Evolutionary conservation across 2,888 invertebrate species (phyloP).

Genomic region (Drosophila tanythrix): DNA sequence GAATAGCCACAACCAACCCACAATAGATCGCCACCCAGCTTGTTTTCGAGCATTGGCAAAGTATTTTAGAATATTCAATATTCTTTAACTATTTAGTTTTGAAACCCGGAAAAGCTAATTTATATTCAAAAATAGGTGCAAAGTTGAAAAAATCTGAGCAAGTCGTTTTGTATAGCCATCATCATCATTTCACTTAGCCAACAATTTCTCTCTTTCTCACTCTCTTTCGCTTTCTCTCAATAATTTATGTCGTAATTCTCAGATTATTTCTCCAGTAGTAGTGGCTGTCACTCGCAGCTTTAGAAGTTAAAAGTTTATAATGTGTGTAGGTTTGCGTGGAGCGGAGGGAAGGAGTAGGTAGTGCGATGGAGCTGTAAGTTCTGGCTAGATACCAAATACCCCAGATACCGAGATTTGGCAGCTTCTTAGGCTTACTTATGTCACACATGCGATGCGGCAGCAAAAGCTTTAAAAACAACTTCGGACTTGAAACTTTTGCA

Average conservation of each 20-base stretch:
- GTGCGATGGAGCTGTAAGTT: conserved; percentile 44
- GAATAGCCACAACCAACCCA: neutral
- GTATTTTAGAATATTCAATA: neutral
- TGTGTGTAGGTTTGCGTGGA: neutral
- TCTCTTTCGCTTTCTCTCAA: no score
- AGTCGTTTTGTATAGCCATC: neutral
- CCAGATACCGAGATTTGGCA: conserved; percentile 39
- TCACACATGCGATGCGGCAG: conserved; percentile 66
- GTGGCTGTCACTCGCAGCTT: conserved; percentile 31
- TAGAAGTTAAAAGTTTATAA: conserved; percentile 25
- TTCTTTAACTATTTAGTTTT: neutral
- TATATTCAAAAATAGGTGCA: neutral
- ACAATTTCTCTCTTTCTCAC: neutral
- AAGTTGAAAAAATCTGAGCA: neutral
- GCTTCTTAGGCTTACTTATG: conserved; percentile 74
- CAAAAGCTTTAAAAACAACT: conserved; percentile 50
- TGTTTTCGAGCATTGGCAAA: neutral
- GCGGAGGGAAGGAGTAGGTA: neutral
- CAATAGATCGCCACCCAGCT: neutral
- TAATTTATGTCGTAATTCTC: conserved; percentile 3
- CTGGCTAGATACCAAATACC: conserved; percentile 38
- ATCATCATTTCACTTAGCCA: conserved; percentile 2
- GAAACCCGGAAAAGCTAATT: neutral
- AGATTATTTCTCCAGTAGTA: neutral
- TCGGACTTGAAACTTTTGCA: conserved; percentile 35